Evolutionary conservation across 2,113 vertebrate species (phyloP), one percentile per base, ranked within the genome.

Genomic region (Indicator indicator): DNA sequence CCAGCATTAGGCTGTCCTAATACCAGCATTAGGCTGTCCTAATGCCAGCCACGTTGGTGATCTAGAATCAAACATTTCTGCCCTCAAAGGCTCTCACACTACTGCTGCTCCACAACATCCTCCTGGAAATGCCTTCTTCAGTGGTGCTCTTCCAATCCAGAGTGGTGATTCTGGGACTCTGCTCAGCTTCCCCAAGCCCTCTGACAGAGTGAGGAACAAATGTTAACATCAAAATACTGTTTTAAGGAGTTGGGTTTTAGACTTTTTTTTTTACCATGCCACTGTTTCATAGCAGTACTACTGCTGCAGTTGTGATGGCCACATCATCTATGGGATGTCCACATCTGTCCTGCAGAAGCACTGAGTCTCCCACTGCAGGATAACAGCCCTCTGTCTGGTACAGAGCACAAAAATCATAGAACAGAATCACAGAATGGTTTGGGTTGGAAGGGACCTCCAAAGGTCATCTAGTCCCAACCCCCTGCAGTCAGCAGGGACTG

Each of bases 141-240:
- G 9, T 0, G 1, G 44, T 3, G 3, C 11, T 60, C 26, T 15
- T 56, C 42, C 67, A 2, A 0, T 24, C 27, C 32, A 1, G 1
- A 12, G 8, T 3, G 20, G 44, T 16, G 54, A 52, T 9, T 21
- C 48, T 50, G 48, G 42, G 24, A 54, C 44, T 55, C 56, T 21
- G 30, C 60, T 50, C 28, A 36, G 1, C 15, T 13, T 40, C 38
- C 21, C 54, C 36, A 18, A 0, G 8, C 1, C 3, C 8, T 63
- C 86, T 59, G 16, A 12, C 14, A 9, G 15, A n/a, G 40, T 0
- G 2, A 11, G 26, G 23, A 18, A 59, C 10, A 85, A 46, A 26
- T 0, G 3, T 17, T 24, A 54, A 36, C 28, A 13, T 1, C 30
- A 68, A 71, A 71, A 62, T 1, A 2, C 30, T 15, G 2, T 28